phyloP scores from a whole-genome alignment of 1,140 invertebrate species.

The Atta colombica region DNA sequence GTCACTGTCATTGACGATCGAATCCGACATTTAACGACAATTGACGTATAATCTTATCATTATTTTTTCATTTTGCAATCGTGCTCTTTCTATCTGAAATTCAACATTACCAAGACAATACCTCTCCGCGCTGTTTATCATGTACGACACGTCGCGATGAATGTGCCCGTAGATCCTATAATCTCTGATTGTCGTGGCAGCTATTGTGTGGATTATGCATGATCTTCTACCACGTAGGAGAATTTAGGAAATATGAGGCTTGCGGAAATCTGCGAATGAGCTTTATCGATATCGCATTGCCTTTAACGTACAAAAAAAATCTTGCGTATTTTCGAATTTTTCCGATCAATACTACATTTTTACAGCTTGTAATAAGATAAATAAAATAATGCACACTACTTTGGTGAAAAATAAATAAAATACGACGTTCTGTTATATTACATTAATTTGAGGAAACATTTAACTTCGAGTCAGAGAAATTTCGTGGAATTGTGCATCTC shows the following conservation, averaged over 20 bases:
- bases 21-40: slow-evolving; percentile 18
- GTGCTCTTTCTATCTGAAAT: neutral
- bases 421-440: neutral
- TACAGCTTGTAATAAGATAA: neutral
- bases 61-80: slow-evolving; percentile 46
- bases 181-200: slow-evolving; percentile 65
- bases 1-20: neutral
- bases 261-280: neutral
- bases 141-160: slow-evolving; percentile 58
- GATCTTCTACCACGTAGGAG: slow-evolving; percentile 52
- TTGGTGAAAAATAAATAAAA: slow-evolving; percentile 1
- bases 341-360: too few relatives aligned
- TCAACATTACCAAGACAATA: slow-evolving; percentile 65
- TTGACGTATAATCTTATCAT: neutral
- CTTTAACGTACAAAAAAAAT: neutral
- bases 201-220: slow-evolving; percentile 64
- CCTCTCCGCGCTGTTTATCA: slow-evolving; percentile 54
- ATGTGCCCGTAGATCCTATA: slow-evolving; percentile 62
- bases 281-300: neutral
- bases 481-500: slow-evolving; percentile 37
- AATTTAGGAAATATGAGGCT: slow-evolving; percentile 39
- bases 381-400: slow-evolving; percentile 10
- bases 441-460: slow-evolving; percentile 43
- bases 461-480: slow-evolving; percentile 22
- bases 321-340: neutral